Conservation (phyloP, 2,888 invertebrate species). For the Dolichomitus sp. region DNA sequence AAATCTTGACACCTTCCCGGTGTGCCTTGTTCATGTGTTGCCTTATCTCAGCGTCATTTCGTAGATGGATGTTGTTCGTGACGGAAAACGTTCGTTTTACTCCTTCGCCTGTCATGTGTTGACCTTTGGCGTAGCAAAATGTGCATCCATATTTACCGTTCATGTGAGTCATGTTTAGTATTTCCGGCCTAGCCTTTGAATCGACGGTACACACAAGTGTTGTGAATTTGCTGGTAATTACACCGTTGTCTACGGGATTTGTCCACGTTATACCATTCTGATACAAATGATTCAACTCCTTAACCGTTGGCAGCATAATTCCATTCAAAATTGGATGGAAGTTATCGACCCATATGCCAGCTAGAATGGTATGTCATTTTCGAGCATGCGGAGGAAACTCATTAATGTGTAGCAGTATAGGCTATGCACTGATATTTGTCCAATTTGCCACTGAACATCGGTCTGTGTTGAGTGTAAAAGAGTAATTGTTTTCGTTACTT, state of each 20-base stretch:
- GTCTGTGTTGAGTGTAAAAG: conserved; percentile 16
- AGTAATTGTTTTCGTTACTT: conserved; percentile 42
- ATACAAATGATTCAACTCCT: conserved; percentile 20
- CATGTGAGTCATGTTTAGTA: conserved; percentile 47
- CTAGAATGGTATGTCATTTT: conserved; percentile 51
- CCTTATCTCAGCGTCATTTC: conserved; percentile 4
- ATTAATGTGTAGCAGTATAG: conserved; percentile 46
- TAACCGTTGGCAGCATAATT: conserved; percentile 8
- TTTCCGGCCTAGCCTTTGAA: conserved; percentile 26
- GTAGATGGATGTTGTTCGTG: neutral
- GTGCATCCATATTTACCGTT: conserved; percentile 27
- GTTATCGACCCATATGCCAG: conserved; percentile 57
- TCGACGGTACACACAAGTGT: conserved; percentile 28
- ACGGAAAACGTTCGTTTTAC: conserved; percentile 5
- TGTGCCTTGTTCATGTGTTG: conserved; percentile 29
- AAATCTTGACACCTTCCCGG: neutral
- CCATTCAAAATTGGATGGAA: conserved; percentile 21
- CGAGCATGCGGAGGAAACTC: conserved; percentile 61
- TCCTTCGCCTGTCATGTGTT: neutral
- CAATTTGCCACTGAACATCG: conserved; percentile 43
- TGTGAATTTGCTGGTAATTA: conserved; percentile 35
- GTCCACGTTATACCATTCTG: conserved; percentile 48
- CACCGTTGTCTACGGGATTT: neutral
- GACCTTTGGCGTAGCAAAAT: conserved; percentile 18
- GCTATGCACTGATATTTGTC: conserved; percentile 47